Conservation (phyloP, 2,113 vertebrate genomes). For the Dicerorhinus sumatrensis region DNA sequence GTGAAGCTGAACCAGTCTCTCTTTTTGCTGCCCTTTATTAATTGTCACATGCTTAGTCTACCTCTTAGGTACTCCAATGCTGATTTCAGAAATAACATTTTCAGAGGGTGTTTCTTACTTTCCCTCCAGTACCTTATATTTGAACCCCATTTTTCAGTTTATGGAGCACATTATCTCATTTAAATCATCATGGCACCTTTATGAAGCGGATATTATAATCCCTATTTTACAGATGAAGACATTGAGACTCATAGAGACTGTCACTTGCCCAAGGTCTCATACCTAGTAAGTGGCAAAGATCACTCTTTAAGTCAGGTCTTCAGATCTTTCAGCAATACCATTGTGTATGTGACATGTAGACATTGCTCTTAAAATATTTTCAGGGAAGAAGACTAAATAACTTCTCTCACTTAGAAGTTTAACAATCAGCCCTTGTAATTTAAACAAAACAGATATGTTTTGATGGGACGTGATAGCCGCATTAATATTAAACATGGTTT, state of each 20-base stretch:
- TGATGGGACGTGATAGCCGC: not conserved
- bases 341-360: not conserved
- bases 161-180: not conserved
- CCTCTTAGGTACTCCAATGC: not conserved
- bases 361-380: slow-evolving; percentile 49
- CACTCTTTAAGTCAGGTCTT: not conserved
- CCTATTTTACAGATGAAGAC: slow-evolving; percentile 14
- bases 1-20: not conserved
- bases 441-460: slow-evolving; percentile 8
- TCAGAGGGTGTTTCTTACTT: not conserved
- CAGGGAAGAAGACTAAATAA: not conserved
- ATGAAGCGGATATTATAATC: slow-evolving; percentile 14
- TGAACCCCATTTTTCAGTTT: slow-evolving; percentile 1
- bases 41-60: not conserved
- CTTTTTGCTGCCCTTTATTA: slow-evolving; percentile 29
- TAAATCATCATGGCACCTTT: not conserved
- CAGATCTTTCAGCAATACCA: not conserved
- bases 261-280: not conserved
- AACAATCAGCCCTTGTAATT: slow-evolving; percentile 9
- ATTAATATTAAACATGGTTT: slow-evolving; percentile 23
- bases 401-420: slow-evolving; percentile 10
- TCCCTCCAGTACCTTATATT: not conserved
- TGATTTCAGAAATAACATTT: slow-evolving; percentile 50
- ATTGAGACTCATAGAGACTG: not conserved
- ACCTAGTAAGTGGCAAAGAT: not conserved